Base-by-base conservation (phyloP, 2,888 invertebrate genomes). In the Ecdyonurus torrentis region DNA sequence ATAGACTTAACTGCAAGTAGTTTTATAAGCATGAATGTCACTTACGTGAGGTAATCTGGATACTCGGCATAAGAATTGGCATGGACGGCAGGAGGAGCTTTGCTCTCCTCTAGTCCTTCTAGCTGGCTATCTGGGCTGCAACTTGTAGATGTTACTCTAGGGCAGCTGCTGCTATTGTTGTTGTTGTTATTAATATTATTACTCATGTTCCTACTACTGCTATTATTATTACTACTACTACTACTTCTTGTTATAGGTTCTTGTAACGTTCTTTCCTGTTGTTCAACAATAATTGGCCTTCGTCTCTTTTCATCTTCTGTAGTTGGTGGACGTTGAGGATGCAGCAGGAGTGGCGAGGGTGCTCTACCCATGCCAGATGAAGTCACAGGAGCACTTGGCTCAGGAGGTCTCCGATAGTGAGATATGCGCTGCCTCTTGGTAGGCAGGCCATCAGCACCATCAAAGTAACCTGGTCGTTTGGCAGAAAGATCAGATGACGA, bases 381-480 rank as follows among this genome's bases (percentile, higher is more conserved):
- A 22, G 55, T 20, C 55, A 55, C 55, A 7, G 55, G 55, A 7
- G 22, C 22, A 22, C 55, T 55, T 7, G 53, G 23, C 50, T 73
- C 71, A 72, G 79, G 74, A 23, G 80, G 82, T 70, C 86, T 85
- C 69, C 81, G 83, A 73, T 86, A 89, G 77, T 88, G 88, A 73
- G 93, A 91, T 75, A 94, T 91, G 72, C 94, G 85, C 73, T 84
- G 89, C 76, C 88, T 87, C 78, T 94, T 93, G 65, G 79, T 80
- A 52, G 76, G 81, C 70, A 75, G 78, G 69, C 79, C 81, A 72
- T 81, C 78, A 70, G 76, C 76, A 71, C 81, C 77, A 69, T 83
- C 83, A 69, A 79, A 81, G 70, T 80, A 81, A 55, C 81, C 82
- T 62, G 85, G 83, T 73, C 83, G 78, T 71, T 82, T 83, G 68